Conservation (phyloP, 2,888 invertebrate species). For the Morpho helenor region DNA sequence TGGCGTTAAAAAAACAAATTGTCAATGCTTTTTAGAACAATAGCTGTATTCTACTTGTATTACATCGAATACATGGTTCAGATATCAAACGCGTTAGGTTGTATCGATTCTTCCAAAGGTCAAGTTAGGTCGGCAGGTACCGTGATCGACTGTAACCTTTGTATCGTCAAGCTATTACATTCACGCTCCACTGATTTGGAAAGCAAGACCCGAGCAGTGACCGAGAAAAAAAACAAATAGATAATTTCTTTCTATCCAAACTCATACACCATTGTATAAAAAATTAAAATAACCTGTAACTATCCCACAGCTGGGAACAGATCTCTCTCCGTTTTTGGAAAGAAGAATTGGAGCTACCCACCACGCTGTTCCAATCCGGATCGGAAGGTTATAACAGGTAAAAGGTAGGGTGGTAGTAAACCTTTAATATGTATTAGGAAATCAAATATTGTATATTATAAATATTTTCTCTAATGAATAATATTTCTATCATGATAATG, state of each 20-base stretch:
- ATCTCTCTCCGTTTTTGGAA: too few species aligned
- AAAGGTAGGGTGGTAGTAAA: too few species aligned
- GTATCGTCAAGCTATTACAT: constrained; percentile 34
- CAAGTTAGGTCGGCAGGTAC: constrained; percentile 26
- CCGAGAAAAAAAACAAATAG: constrained; percentile 1
- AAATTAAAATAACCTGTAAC: too few species aligned
- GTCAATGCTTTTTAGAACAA: background rate
- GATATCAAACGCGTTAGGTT: constrained; percentile 1
- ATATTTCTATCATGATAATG: too few species aligned
- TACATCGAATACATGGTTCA: background rate
- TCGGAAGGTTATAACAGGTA: too few species aligned
- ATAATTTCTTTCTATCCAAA: constrained; percentile 1
- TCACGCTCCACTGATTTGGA: constrained; percentile 51
- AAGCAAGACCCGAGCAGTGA: constrained; percentile 29
- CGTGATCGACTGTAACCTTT: constrained; percentile 28
- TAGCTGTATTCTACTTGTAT: background rate
- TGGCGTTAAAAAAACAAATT: too few species aligned
- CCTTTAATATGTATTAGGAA: too few species aligned
- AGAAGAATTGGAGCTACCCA: too few species aligned
- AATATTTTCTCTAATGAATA: too few species aligned
- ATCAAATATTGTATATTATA: too few species aligned
- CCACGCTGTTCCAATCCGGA: too few species aligned
- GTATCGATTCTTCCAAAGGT: constrained; percentile 38
- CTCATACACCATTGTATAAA: background rate
- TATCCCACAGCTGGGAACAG: too few species aligned